Evolutionary conservation across 2,113 vertebrate species (phyloP).

Genomic region (Carassius carassius): DNA sequence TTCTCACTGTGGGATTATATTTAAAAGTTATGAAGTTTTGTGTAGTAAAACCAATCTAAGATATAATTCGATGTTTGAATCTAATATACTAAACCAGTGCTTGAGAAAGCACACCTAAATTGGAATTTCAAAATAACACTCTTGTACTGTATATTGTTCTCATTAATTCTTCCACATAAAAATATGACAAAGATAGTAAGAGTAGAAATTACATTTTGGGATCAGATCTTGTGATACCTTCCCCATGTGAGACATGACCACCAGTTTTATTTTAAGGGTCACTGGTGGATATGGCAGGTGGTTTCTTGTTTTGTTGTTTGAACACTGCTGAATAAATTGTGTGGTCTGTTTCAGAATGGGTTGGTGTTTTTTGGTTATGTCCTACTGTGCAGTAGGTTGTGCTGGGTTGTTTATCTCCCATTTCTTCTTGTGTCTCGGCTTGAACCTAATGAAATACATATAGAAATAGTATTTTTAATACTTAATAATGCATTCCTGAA

Average conservation of each 20-base stretch:
- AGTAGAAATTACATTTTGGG: background rate
- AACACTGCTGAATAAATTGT: background rate
- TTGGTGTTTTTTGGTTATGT: background rate
- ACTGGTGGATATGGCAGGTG: background rate
- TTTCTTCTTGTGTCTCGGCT: background rate
- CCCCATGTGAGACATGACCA: background rate
- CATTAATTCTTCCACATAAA: background rate
- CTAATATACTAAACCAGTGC: too few species aligned
- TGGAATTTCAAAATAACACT: background rate
- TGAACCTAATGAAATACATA: background rate
- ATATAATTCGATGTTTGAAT: too few species aligned
- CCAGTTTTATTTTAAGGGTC: background rate
- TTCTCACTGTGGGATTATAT: too few species aligned
- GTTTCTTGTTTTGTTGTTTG: background rate
- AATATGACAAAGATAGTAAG: too few species aligned
- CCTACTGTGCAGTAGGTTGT: conserved; percentile 11
- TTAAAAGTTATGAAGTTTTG: too few species aligned
- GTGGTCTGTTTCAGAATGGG: background rate
- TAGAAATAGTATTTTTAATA: background rate
- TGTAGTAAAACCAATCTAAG: too few species aligned
- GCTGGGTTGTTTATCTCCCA: background rate
- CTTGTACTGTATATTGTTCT: background rate
- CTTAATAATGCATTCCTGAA: background rate
- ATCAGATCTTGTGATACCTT: background rate
- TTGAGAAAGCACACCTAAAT: background rate